Base-by-base conservation (phyloP, 2,797 vertebrate species). In the Pterois miles region DNA sequence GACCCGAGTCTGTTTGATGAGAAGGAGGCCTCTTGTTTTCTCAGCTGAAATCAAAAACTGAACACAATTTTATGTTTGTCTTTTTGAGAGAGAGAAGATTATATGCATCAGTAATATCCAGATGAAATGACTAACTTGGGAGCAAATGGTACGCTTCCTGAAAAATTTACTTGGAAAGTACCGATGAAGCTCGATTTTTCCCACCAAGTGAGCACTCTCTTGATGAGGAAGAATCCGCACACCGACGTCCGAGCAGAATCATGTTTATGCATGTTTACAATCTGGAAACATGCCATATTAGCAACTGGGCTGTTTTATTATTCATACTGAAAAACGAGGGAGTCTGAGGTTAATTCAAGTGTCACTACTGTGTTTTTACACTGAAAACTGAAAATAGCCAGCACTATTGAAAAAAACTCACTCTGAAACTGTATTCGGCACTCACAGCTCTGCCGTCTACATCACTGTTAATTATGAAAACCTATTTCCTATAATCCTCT, bases 231-330 rank as follows among this genome's bases (percentile, higher is more conserved):
- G 50, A 75, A 71, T 67, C 67, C 63, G 66, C 53, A 12, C 74
- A 36, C 63, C 1, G 7, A 48, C 23, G 46, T 75, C 63, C 62
- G 16, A 43, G 58, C 63, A 66, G 62, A 59, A 60, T 83, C 78
- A 73, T 84, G 62, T 84, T 85, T 85, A 78, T 86, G 56, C 67
- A 77, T 73, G 57, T 79, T 56, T 60, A 57, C 5, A 1, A 80
- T 71, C 77, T 88, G 79, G 84, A 81, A 74, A 65, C 3, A 2
- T 46, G 83, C 78, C 86, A 83, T 43, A 54, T 77, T 68, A 71
- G 68, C 36, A 53, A 60, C 5, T n/a, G 71, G 83, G 81, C 62
- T 74, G 65, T 58, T 82, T 72, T 54, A 71, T 63, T 64, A 13
- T 46, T 65, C 65, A 29, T 67, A 59, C 77, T 63, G 64, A 71